phyloP scores from a whole-genome alignment of 1,140 invertebrate genomes.

The Philotrypesis tridentata region DNA sequence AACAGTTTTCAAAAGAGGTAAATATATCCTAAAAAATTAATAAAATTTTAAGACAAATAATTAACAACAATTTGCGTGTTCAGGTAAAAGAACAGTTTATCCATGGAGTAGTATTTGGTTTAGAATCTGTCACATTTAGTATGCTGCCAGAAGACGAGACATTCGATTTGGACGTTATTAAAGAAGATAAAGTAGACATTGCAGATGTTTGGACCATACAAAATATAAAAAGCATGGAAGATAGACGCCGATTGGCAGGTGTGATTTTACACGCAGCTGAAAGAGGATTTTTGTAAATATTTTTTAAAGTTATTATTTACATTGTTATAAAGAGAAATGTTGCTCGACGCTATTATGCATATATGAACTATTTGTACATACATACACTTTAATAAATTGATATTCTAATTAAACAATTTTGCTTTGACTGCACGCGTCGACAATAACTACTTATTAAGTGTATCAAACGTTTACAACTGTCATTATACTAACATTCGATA shows the following conservation, averaged over 20 bases:
- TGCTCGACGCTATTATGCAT: neutral
- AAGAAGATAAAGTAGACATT: conserved; percentile 65
- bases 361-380: neutral
- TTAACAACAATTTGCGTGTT: conserved; percentile 7
- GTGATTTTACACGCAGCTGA: conserved; percentile 79
- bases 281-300: conserved; percentile 71
- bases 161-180: conserved; percentile 77
- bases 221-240: conserved; percentile 58
- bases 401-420: too few species aligned
- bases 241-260: conserved; percentile 73
- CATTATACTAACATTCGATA: too few species aligned
- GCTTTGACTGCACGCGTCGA: too few species aligned
- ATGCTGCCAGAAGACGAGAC: conserved; percentile 76
- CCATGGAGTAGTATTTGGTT: conserved; percentile 77
- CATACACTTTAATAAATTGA: neutral
- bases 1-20: conserved; percentile 67
- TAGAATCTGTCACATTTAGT: conserved; percentile 78
- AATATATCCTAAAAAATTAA: conserved; percentile 2
- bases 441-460: too few species aligned
- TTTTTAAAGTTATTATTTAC: neutral
- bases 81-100: conserved; percentile 78
- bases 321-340: too few species aligned
- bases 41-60: neutral
- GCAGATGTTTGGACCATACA: conserved; percentile 62
- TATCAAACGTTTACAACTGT: too few species aligned